Conservation (phyloP, 2,113 vertebrate genomes). For the Meriones unguiculatus region DNA sequence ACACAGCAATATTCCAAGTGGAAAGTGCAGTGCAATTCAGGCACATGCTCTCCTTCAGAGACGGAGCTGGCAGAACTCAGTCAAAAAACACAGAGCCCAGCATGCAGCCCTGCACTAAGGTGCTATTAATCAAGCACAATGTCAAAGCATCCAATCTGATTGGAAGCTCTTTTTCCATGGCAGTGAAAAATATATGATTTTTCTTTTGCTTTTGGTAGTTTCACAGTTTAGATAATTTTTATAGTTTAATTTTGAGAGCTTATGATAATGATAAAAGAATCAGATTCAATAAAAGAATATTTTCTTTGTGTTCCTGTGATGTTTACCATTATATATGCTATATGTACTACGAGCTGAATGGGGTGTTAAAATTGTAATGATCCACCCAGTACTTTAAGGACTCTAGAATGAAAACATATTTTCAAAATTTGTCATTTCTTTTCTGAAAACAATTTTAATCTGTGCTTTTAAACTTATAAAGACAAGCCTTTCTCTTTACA, state of each 20-base stretch:
- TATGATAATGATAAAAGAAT: neutral
- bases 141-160: neutral
- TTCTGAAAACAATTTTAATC: neutral
- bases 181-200: neutral
- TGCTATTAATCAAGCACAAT: neutral
- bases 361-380: neutral
- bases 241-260: neutral
- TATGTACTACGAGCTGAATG: neutral
- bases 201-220: neutral
- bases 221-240: neutral
- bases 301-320: neutral
- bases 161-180: neutral
- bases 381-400: neutral
- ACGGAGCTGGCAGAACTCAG: neutral
- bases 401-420: neutral
- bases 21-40: neutral
- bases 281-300: neutral
- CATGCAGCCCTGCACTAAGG: neutral
- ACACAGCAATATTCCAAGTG: neutral
- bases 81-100: neutral
- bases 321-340: neutral
- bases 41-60: neutral
- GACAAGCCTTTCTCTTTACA: neutral
- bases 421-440: neutral
- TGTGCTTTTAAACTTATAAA: conserved; percentile 20